Evolutionary conservation across 1,140 invertebrate genomes (phyloP).

Genomic region (Caenorhabditis latens): DNA sequence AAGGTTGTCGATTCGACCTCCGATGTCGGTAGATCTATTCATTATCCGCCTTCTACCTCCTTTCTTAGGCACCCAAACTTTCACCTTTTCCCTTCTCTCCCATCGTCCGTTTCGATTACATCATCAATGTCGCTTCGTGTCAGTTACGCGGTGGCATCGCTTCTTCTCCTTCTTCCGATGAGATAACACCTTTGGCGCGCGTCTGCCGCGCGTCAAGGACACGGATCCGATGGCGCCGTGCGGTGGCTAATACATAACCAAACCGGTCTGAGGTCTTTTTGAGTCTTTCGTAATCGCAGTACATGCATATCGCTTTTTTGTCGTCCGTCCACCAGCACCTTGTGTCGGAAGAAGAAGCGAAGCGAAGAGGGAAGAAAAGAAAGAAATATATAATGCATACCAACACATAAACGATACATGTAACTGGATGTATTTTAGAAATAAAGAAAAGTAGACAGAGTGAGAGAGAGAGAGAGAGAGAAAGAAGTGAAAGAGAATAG

Average conservation of each 20-base stretch:
- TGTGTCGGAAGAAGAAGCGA: constrained; percentile 13
- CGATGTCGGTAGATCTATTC: constrained; percentile 71
- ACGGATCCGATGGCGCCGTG: constrained; percentile 19
- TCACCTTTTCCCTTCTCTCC: neutral
- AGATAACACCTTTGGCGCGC: constrained; percentile 47
- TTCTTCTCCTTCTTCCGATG: constrained; percentile 1
- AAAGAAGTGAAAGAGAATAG: neutral
- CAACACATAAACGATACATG: constrained; percentile 56
- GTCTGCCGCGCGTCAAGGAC: constrained; percentile 47
- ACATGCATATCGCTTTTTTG: constrained; percentile 47
- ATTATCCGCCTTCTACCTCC: neutral
- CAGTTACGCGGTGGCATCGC: neutral
- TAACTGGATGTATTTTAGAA: constrained; percentile 43
- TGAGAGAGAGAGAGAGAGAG: neutral
- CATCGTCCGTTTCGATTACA: constrained; percentile 14
- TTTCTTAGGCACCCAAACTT: neutral
- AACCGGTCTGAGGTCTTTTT: constrained; percentile 9
- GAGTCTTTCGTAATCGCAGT: constrained; percentile 41
- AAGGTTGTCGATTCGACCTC: constrained; percentile 78
- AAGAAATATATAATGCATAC: constrained; percentile 28
- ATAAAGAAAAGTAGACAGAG: neutral
- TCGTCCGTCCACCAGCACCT: constrained; percentile 23
- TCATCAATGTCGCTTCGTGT: neutral
- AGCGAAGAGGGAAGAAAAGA: neutral
- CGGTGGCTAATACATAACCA: neutral